phyloP scores from a whole-genome alignment of 2,888 invertebrate species.

The Lottia gigantea region DNA sequence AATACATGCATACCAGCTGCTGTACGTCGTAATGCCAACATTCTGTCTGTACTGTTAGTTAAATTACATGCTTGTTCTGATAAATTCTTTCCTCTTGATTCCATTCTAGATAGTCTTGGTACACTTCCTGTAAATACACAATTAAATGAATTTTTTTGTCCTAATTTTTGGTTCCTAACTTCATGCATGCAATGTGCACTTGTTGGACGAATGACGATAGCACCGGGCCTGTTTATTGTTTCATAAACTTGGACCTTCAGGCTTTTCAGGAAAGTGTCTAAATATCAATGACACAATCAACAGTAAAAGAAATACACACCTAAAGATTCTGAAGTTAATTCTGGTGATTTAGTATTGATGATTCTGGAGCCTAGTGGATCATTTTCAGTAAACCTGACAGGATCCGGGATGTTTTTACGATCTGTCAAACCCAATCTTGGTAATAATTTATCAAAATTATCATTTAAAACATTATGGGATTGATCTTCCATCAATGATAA shows the following conservation, averaged over 20 bases:
- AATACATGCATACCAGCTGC: constrained; percentile 72
- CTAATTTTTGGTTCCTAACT: no score
- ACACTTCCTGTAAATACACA: constrained; percentile 32
- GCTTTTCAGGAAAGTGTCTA: no score
- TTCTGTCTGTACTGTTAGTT: constrained; percentile 69
- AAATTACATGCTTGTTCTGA: constrained; percentile 72
- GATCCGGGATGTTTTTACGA: constrained; percentile 68
- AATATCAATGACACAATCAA: no score
- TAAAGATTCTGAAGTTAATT: constrained; percentile 18
- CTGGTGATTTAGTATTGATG: constrained; percentile 26
- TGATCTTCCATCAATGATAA: constrained; percentile 39
- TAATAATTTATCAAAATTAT: constrained; percentile 56
- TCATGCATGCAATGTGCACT: no score
- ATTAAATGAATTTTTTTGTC: constrained; percentile 4
- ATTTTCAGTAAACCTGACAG: constrained; percentile 70
- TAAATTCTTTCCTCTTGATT: constrained; percentile 61
- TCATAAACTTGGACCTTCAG: no score
- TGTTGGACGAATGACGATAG: no score
- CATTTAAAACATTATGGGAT: constrained; percentile 28
- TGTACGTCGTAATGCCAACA: constrained; percentile 71
- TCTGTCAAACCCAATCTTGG: constrained; percentile 68
- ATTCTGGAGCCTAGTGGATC: constrained; percentile 72
- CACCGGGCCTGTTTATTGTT: no score
- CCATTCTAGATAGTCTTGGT: constrained; percentile 33
- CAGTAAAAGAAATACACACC: not conserved